Conservation (phyloP, 2,797 vertebrate species). For the Diplodus sargus region DNA sequence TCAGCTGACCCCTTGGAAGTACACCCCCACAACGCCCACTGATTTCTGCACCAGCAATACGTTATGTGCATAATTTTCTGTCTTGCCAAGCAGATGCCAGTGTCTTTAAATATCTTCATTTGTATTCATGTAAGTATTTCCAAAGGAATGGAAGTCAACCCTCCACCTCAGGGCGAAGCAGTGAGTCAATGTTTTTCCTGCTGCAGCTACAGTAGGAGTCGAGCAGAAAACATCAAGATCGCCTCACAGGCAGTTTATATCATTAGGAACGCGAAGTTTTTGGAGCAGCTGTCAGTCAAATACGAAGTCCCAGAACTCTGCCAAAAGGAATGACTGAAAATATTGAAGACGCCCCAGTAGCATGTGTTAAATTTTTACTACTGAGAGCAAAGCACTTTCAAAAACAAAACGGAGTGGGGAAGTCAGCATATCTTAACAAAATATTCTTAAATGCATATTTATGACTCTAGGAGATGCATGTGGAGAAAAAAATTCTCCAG, state of each 20-base stretch:
- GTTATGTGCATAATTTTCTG: constrained; percentile 64
- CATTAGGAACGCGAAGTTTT: constrained; percentile 52
- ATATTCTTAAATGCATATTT: constrained; percentile 14
- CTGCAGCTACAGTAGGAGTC: constrained; percentile 71
- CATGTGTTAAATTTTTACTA: constrained; percentile 20
- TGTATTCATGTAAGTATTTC: constrained; percentile 80
- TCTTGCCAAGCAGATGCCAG: constrained; percentile 61
- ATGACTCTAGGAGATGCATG: constrained; percentile 12
- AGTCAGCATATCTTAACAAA: constrained; percentile 10
- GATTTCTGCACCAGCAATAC: constrained; percentile 55
- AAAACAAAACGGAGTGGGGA: constrained; percentile 5
- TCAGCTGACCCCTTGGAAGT: constrained; percentile 69
- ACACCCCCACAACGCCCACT: constrained; percentile 67
- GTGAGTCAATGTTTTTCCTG: constrained; percentile 79
- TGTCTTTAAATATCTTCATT: constrained; percentile 82
- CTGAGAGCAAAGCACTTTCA: constrained; percentile 12
- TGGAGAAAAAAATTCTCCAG: not conserved
- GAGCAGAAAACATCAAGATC: constrained; percentile 62
- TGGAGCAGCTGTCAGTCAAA: constrained; percentile 66
- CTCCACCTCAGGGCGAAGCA: constrained; percentile 71
- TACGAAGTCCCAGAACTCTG: constrained; percentile 31
- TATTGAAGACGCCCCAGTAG: constrained; percentile 12
- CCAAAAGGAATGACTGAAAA: constrained; percentile 33
- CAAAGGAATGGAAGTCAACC: constrained; percentile 73
- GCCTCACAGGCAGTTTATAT: constrained; percentile 64